Conservation (phyloP, 2,113 vertebrate genomes). For the Zosterops japonicus region DNA sequence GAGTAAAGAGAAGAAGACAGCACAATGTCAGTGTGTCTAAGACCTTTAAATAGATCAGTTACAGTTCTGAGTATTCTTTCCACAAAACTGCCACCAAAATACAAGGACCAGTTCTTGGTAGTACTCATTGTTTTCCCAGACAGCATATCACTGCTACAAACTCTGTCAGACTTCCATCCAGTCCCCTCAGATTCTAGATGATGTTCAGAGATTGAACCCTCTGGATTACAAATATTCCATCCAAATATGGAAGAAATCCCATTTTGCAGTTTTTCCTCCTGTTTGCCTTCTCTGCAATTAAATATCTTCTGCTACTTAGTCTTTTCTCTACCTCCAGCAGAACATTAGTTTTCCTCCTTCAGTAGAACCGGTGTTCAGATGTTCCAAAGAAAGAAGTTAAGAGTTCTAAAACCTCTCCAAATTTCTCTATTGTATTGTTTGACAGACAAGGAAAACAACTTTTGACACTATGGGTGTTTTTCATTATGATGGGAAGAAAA, state of each 20-base stretch:
- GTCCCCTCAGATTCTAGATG: not conserved
- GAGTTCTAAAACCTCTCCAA: not conserved
- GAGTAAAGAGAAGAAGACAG: not conserved
- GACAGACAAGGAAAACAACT: not conserved
- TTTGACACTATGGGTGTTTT: not conserved
- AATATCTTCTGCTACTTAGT: not conserved
- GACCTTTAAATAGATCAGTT: not conserved
- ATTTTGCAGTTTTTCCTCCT: not conserved
- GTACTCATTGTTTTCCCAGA: not conserved
- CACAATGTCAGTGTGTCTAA: not conserved
- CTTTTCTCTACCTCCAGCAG: not conserved
- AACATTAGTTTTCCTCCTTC: not conserved
- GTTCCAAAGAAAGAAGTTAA: constrained; percentile 17
- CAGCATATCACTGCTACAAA: not conserved
- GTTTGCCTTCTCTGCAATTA: not conserved
- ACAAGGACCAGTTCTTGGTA: not conserved
- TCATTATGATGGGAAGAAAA: not conserved
- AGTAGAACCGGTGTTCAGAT: not conserved
- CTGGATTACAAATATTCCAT: not conserved
- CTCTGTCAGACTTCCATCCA: not conserved
- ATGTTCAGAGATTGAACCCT: not conserved
- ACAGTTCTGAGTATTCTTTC: not conserved
- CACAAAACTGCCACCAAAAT: not conserved
- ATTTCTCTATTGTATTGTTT: constrained; percentile 35
- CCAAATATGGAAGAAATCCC: not conserved